These are phyloP conservation scores for Macropodus opercularis DNA, from an alignment of 2,797 vertebrate genomes.

Conservation along the genomic window DNA sequence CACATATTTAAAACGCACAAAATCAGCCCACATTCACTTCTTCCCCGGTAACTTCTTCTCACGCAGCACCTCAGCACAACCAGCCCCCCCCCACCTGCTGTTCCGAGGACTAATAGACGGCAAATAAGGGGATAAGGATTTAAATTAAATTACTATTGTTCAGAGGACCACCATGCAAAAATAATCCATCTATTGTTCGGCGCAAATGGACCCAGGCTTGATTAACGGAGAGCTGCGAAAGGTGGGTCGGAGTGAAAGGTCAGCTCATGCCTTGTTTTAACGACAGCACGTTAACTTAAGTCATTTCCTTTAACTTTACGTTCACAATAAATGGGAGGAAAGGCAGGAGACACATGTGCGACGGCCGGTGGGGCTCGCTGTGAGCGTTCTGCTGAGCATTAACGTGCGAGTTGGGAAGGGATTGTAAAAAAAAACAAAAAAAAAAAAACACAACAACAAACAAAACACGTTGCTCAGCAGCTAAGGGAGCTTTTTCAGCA, in stretches of 20 bases:
- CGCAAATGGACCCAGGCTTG: constrained; percentile 85
- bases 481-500: constrained; percentile 20
- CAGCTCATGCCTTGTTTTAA: constrained; percentile 83
- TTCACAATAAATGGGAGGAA: constrained; percentile 80
- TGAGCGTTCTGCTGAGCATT: constrained; percentile 18
- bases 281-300: constrained; percentile 88
- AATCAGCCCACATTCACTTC: constrained; percentile 42
- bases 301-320: constrained; percentile 86
- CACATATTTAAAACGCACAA: constrained; percentile 42
- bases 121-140: constrained; percentile 71
- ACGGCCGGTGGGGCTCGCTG: constrained; percentile 1
- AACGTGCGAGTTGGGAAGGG: constrained; percentile 6
- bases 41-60: constrained; percentile 74
- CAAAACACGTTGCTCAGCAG: constrained; percentile 17
- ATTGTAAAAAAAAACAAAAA: too few species aligned
- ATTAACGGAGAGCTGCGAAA: constrained; percentile 69
- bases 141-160: constrained; percentile 75
- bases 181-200: constrained; percentile 90
- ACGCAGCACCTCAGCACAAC: constrained; percentile 48
- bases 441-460: too few species aligned
- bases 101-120: constrained; percentile 46
- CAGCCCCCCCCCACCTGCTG: constrained; percentile 48
- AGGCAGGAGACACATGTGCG: constrained; percentile 58
- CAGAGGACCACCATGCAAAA: constrained; percentile 72
- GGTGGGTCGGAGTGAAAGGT: constrained; percentile 74